Evolutionary conservation across 2,797 vertebrate species (phyloP).

Genomic region (Acestrorhynchus altus): DNA sequence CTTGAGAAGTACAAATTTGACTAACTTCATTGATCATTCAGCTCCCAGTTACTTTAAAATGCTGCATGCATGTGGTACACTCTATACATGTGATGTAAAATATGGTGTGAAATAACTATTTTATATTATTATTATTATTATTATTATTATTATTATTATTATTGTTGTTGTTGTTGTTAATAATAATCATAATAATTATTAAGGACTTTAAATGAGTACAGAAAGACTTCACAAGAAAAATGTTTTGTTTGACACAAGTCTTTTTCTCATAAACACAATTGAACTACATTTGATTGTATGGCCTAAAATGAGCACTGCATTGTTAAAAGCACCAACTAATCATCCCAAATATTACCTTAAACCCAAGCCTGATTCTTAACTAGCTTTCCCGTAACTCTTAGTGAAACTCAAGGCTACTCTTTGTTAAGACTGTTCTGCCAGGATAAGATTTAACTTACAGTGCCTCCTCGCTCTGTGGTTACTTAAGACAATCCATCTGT

Average conservation of each 20-base stretch:
- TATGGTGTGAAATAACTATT: no score
- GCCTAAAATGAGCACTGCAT: constrained; percentile 18
- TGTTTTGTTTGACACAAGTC: constrained; percentile 8
- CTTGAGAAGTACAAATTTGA: no score
- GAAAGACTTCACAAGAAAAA: background rate
- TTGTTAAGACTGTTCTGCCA: constrained; percentile 56
- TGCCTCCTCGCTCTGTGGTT: constrained; percentile 51
- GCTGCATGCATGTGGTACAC: no score
- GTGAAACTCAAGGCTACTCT: constrained; percentile 44
- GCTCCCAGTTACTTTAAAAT: no score
- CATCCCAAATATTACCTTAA: constrained; percentile 50
- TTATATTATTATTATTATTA: no score
- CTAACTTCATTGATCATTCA: no score
- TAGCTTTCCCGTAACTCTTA: constrained; percentile 50
- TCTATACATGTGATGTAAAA: no score
- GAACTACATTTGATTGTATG: no score
- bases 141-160: no score
- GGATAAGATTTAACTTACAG: constrained; percentile 55
- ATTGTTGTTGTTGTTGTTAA: no score
- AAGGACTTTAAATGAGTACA: no score
- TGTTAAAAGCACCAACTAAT: constrained; percentile 43
- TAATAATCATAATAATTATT: no score
- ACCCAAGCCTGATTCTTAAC: constrained; percentile 49
- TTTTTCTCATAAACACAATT: background rate
- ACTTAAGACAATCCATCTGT: constrained; percentile 56